These are phyloP conservation scores for Cyaniris semiargus DNA, from an alignment of 2,888 invertebrate genomes.

Conservation along the genomic window DNA sequence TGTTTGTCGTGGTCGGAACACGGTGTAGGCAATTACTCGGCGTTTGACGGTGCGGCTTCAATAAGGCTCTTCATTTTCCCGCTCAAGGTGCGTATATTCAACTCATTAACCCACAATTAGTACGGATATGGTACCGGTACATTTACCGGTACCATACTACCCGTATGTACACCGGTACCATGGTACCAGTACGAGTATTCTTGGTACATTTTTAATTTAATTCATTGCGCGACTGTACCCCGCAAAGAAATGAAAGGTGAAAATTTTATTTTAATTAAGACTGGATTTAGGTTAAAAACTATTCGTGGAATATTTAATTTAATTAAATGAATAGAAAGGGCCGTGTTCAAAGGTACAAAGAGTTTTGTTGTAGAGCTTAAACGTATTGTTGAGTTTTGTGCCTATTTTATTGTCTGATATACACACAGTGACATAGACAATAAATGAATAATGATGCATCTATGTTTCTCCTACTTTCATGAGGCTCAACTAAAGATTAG, in stretches of 20 bases:
- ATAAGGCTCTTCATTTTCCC: slow-evolving; percentile 30
- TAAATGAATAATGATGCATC: too few relatives aligned
- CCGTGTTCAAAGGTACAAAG: not conserved
- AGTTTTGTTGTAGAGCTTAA: too few relatives aligned
- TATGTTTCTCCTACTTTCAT: too few relatives aligned
- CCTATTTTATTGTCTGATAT: too few relatives aligned
- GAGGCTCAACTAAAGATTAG: too few relatives aligned
- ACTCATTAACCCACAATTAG: slow-evolving; percentile 30
- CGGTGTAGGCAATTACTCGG: slow-evolving; percentile 3
- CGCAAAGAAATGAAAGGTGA: slow-evolving; percentile 12
- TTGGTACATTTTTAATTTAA: slow-evolving; percentile 13
- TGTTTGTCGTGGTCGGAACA: not conserved
- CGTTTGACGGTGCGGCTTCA: slow-evolving; percentile 28
- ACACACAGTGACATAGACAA: too few relatives aligned
- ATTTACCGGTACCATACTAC: not conserved
- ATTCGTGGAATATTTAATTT: not conserved
- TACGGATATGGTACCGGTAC: not conserved
- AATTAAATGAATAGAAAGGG: slow-evolving; percentile 1
- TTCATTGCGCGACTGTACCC: slow-evolving; percentile 13
- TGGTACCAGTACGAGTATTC: not conserved
- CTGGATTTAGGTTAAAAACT: slow-evolving; percentile 8
- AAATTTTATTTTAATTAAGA: slow-evolving; percentile 14
- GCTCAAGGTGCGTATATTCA: slow-evolving; percentile 30
- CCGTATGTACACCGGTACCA: not conserved
- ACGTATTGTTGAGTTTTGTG: too few relatives aligned